phyloP scores from a whole-genome alignment of 92 coral and sea anemone genomes.

The Palythoa grandiflora region DNA sequence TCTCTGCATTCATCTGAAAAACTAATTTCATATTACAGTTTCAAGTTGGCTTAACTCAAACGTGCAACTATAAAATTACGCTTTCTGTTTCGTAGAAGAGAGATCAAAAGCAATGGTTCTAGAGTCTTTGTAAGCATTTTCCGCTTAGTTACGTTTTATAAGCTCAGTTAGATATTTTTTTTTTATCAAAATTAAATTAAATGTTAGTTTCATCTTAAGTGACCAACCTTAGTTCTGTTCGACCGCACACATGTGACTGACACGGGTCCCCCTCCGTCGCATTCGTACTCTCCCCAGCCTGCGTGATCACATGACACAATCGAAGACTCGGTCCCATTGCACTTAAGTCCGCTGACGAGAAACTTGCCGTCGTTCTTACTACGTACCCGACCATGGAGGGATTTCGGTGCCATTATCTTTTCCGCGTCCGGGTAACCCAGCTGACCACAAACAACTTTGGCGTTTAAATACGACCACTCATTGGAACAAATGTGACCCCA shows the following conservation, averaged over 20 bases:
- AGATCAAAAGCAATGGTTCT: too few relatives aligned
- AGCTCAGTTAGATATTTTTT: too few relatives aligned
- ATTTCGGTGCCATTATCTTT: background rate
- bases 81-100: too few relatives aligned
- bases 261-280: slow-evolving; percentile 65
- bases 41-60: too few relatives aligned
- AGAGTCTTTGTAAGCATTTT: too few relatives aligned
- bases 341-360: slow-evolving; percentile 71
- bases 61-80: too few relatives aligned
- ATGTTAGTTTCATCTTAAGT: background rate
- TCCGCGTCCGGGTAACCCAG: slow-evolving; percentile 81
- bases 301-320: slow-evolving; percentile 86
- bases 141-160: too few relatives aligned
- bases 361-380: slow-evolving; percentile 33
- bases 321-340: slow-evolving; percentile 89
- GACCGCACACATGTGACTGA: slow-evolving; percentile 61
- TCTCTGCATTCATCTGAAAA: too few relatives aligned
- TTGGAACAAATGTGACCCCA: slow-evolving; percentile 86
- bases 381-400: slow-evolving; percentile 19
- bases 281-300: slow-evolving; percentile 75
- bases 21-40: too few relatives aligned
- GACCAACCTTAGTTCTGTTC: slow-evolving; percentile 18
- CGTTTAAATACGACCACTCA: slow-evolving; percentile 69
- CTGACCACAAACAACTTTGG: slow-evolving; percentile 90
- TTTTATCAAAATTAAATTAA: too few relatives aligned